These are phyloP conservation scores for Prionailurus bengalensis DNA, from an alignment of 2,113 vertebrate genomes.

Conservation along the genomic window DNA sequence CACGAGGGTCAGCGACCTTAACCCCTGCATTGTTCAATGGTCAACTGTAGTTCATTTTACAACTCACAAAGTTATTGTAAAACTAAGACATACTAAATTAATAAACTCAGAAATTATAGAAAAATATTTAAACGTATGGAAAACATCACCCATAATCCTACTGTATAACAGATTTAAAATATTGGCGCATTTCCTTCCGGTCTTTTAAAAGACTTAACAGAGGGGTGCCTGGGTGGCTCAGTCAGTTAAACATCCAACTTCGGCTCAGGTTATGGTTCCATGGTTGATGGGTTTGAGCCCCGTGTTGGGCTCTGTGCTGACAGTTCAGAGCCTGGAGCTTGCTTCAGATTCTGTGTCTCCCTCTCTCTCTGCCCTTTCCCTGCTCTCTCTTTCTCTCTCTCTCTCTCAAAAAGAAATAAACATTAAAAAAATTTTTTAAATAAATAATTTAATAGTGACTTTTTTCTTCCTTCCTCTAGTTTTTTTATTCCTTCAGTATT, in stretches of 20 bases:
- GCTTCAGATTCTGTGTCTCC: too few species aligned
- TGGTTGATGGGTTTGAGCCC: too few species aligned
- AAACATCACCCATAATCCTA: neutral
- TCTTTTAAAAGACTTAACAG: neutral
- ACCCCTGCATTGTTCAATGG: neutral
- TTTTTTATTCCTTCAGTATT: neutral
- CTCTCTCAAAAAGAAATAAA: too few species aligned
- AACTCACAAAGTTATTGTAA: neutral
- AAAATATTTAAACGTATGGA: constrained; percentile 43
- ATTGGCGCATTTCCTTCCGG: neutral
- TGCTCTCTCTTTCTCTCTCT: too few species aligned
- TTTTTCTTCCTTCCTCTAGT: neutral
- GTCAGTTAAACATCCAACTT: too few species aligned
- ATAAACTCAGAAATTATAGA: neutral
- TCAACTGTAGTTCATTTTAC: neutral
- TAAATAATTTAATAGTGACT: neutral
- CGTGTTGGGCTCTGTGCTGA: too few species aligned
- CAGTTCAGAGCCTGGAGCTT: too few species aligned
- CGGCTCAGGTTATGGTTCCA: too few species aligned
- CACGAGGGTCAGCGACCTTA: neutral
- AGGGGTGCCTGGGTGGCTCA: neutral
- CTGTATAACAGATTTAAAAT: neutral
- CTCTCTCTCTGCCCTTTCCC: too few species aligned
- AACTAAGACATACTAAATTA: neutral
- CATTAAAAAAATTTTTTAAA: too few species aligned